Evolutionary conservation across 2,797 vertebrate species (phyloP).

Genomic region (Apogon talboti): DNA sequence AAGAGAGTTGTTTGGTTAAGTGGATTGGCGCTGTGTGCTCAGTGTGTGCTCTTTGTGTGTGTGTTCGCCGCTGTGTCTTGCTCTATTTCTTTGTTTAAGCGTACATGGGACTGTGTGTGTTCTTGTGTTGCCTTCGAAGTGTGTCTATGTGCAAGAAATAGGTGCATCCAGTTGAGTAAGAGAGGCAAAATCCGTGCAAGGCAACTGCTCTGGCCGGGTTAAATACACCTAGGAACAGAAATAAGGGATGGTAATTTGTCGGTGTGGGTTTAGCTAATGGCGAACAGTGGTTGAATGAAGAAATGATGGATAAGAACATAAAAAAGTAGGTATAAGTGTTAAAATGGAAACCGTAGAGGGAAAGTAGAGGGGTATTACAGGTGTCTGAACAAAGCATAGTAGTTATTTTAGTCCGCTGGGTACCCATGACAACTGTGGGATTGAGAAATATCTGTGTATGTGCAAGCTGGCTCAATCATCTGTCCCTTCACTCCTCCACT

Average conservation of each 20-base stretch:
- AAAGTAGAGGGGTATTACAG: conserved; percentile 23
- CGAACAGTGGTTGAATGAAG: neutral
- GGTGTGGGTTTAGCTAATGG: conserved; percentile 12
- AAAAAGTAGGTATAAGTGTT: neutral
- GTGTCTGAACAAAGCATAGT: conserved; percentile 51
- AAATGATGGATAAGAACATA: neutral
- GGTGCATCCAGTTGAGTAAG: conserved; percentile 35
- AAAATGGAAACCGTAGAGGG: neutral
- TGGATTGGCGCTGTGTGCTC: conserved; percentile 87
- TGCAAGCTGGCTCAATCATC: conserved; percentile 20
- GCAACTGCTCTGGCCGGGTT: conserved; percentile 11
- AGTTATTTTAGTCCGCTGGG: conserved; percentile 60
- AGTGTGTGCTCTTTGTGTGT: conserved; percentile 68
- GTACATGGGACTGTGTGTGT: conserved; percentile 8
- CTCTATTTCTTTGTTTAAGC: conserved; percentile 46
- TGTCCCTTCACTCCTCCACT: conserved; percentile 21
- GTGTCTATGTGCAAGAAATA: conserved; percentile 19
- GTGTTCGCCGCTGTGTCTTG: conserved; percentile 52
- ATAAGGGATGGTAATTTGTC: conserved; percentile 1
- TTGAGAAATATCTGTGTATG: conserved; percentile 3
- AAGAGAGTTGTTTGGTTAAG: conserved; percentile 89
- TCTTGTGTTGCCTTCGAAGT: conserved; percentile 2
- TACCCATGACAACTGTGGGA: conserved; percentile 67
- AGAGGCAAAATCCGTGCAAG: conserved; percentile 29
- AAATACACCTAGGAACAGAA: conserved; percentile 5